Conservation (phyloP, 2,888 invertebrate species). For the Latrodectus hesperus region DNA sequence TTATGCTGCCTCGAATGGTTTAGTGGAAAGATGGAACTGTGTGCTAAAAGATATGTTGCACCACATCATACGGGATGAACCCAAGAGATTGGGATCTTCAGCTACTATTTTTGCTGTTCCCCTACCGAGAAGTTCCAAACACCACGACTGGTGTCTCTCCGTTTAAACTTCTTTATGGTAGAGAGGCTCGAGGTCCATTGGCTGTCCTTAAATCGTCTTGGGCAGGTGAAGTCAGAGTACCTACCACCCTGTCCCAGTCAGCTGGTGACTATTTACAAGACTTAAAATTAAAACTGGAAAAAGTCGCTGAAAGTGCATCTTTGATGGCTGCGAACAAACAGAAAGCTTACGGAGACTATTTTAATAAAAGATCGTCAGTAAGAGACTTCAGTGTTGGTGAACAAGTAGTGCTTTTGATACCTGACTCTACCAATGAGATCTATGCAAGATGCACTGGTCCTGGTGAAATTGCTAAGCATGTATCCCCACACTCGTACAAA, state of each 20-base stretch:
- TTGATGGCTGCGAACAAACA: background rate
- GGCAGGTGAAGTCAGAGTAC: background rate
- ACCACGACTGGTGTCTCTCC: background rate
- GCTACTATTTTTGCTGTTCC: background rate
- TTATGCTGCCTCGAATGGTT: too few relatives aligned
- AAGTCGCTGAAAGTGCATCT: background rate
- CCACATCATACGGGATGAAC: too few relatives aligned
- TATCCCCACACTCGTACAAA: background rate
- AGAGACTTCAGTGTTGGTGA: background rate
- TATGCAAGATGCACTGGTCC: background rate
- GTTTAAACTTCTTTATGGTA: background rate
- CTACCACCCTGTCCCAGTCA: background rate
- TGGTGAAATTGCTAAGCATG: background rate
- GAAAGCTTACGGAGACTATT: background rate
- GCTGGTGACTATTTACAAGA: background rate
- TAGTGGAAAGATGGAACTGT: too few relatives aligned
- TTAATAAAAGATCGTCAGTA: background rate
- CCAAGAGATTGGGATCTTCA: too few relatives aligned
- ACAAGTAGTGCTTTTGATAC: background rate
- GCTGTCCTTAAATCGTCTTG: background rate
- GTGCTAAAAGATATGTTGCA: too few relatives aligned
- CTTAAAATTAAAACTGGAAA: background rate
- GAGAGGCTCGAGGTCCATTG: background rate
- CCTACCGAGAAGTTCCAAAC: background rate
- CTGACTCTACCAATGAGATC: background rate